phyloP scores from a whole-genome alignment of 2,797 vertebrate genomes.

The Gadopsis marmoratus region DNA sequence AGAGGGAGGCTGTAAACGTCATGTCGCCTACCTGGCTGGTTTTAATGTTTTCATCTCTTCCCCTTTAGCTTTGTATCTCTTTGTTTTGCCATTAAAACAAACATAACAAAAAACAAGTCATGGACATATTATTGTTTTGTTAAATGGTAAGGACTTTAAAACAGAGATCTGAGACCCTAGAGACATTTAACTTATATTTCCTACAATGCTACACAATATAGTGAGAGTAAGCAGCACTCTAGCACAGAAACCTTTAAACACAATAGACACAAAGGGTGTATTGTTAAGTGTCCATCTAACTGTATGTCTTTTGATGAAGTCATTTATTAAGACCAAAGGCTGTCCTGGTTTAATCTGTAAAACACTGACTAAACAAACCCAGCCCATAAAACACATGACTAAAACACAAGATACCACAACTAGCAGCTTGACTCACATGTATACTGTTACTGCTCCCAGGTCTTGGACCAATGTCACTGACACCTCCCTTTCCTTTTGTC shows the following conservation, averaged over 20 bases:
- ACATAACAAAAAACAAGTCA: background rate
- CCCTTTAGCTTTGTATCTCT: background rate
- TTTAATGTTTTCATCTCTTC: background rate
- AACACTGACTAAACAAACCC: conserved; percentile 42
- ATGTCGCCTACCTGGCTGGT: background rate
- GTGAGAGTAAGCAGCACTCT: background rate
- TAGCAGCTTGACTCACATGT: too few species aligned
- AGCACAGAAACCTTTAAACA: background rate
- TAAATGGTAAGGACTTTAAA: background rate
- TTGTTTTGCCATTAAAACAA: background rate
- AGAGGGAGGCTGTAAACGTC: background rate
- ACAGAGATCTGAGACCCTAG: background rate
- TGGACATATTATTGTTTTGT: background rate
- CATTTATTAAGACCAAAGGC: conserved; percentile 11
- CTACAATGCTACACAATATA: background rate
- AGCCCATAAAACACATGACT: conserved; percentile 39
- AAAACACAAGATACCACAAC: background rate
- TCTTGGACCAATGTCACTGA: background rate
- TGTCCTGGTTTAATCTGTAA: background rate
- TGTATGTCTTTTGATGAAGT: conserved; percentile 1
- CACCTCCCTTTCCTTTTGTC: conserved; percentile 3
- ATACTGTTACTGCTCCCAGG: background rate
- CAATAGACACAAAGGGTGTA: background rate
- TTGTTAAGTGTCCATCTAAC: conserved; percentile 2
- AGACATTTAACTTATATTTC: background rate